phyloP scores from a whole-genome alignment of 2,888 invertebrate species.

The Parnassius mnemosyne region DNA sequence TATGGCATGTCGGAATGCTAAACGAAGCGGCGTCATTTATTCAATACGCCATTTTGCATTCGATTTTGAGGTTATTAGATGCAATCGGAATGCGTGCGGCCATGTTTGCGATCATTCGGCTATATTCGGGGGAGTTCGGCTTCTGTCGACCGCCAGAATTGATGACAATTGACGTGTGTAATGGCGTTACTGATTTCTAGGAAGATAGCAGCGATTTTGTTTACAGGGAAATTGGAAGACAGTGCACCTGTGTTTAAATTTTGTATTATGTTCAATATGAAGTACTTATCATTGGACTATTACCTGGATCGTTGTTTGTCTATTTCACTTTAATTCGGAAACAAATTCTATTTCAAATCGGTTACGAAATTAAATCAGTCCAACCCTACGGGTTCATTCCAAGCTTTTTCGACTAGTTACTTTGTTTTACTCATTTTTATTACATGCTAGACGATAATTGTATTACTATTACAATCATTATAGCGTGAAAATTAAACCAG shows the following conservation, averaged over 20 bases:
- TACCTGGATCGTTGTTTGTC: neutral
- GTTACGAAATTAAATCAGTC: too few relatives aligned
- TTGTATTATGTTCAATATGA: neutral
- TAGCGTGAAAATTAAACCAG: too few relatives aligned
- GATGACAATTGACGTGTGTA: constrained; percentile 66
- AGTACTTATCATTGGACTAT: constrained; percentile 1
- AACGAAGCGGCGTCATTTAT: constrained; percentile 75
- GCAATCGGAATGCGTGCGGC: constrained; percentile 77
- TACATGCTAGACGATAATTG: too few relatives aligned
- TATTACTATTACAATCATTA: too few relatives aligned
- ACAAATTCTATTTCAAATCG: too few relatives aligned
- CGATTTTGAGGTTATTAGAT: constrained; percentile 79
- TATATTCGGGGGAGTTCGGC: constrained; percentile 63
- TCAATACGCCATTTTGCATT: constrained; percentile 79
- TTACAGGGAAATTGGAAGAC: constrained; percentile 51
- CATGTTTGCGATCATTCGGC: constrained; percentile 67
- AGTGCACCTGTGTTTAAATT: constrained; percentile 4
- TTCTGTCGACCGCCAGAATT: constrained; percentile 50
- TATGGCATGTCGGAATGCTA: constrained; percentile 78
- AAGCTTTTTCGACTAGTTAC: too few relatives aligned
- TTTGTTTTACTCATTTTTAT: too few relatives aligned
- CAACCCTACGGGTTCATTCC: too few relatives aligned
- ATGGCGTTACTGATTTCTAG: constrained; percentile 61
- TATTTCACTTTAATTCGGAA: neutral
- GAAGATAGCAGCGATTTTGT: constrained; percentile 55